Conservation (phyloP, 2,113 vertebrate species). For the Gymnarchus niloticus region DNA sequence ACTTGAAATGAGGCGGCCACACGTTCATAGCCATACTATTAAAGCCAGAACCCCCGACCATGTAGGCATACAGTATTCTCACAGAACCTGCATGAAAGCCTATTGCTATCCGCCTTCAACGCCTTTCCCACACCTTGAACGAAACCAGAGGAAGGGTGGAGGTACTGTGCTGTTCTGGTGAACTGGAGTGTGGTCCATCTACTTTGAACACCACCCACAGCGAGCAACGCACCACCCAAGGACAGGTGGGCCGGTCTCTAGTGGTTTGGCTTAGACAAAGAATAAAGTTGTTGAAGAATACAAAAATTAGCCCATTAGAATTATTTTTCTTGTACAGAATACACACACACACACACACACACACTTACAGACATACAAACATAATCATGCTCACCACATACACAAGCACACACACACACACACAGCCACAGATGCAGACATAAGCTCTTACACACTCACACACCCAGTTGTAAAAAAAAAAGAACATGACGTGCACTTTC, state of each 20-base stretch:
- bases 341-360: constrained; percentile 50
- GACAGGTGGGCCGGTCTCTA: constrained; percentile 55
- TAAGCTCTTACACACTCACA: constrained; percentile 8
- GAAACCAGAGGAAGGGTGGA: not conserved
- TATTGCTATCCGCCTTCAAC: not conserved
- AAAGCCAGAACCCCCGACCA: not conserved
- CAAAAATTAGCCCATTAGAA: constrained; percentile 57
- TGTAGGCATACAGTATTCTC: not conserved
- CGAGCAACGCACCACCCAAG: constrained; percentile 49
- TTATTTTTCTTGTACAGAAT: constrained; percentile 55
- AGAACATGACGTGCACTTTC: constrained; percentile 19
- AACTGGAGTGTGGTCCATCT: not conserved
- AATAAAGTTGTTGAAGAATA: constrained; percentile 49
- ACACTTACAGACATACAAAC: not conserved
- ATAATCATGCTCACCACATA: not conserved
- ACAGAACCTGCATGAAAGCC: not conserved
- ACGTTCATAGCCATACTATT: too few relatives aligned
- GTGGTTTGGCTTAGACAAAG: constrained; percentile 51
- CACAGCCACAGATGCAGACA: constrained; percentile 14
- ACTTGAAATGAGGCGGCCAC: not conserved
- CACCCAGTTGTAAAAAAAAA: not conserved
- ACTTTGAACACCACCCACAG: constrained; percentile 30
- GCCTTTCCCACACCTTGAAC: not conserved
- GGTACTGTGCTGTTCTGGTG: not conserved
- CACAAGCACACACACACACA: not conserved